Evolutionary conservation across 2,797 vertebrate species (phyloP).

Genomic region (Enteromius anoplus): DNA sequence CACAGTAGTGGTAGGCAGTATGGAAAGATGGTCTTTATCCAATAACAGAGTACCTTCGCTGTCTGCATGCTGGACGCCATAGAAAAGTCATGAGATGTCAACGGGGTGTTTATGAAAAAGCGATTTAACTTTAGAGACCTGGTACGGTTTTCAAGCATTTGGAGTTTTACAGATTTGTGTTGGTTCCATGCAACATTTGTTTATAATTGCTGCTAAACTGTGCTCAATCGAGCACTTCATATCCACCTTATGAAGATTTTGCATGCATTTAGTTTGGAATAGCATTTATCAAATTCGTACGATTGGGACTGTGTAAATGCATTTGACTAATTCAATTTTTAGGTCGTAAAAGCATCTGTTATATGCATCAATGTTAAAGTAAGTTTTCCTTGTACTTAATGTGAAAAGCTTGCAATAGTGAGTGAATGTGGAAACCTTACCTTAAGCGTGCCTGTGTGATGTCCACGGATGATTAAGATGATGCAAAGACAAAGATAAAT

Average conservation of each 20-base stretch:
- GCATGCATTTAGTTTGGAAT: neutral
- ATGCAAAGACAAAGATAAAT: constrained; percentile 57
- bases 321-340: neutral
- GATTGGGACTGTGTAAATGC: neutral
- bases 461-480: constrained; percentile 20
- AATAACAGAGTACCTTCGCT: constrained; percentile 84
- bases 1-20: constrained; percentile 69
- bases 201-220: neutral
- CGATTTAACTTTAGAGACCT: neutral
- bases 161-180: neutral
- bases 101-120: constrained; percentile 59
- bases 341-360: neutral
- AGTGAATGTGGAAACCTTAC: constrained; percentile 67
- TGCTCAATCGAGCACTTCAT: too few relatives aligned
- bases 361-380: neutral
- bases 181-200: neutral
- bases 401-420: neutral
- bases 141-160: neutral
- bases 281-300: neutral
- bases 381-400: neutral
- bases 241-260: neutral
- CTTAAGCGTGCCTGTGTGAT: constrained; percentile 75
- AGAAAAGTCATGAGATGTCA: constrained; percentile 65
- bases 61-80: constrained; percentile 83
- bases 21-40: constrained; percentile 66